Evolutionary conservation across 2,113 vertebrate species (phyloP), one percentile per base, ranked within the genome.

Genomic region (Epinephelus fuscoguttatus): DNA sequence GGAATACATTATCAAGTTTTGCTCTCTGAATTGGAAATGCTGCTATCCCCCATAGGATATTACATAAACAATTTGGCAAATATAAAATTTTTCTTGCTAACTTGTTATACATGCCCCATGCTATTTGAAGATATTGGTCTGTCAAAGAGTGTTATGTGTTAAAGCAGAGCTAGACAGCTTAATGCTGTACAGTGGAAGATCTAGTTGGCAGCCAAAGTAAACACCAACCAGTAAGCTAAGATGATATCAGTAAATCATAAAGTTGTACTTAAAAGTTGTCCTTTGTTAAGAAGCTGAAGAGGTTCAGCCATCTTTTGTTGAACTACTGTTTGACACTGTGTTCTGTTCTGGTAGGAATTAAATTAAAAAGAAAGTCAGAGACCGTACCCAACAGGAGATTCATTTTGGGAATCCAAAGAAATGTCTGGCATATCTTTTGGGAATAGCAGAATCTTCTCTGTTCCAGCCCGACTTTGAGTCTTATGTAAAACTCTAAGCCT

Each of bases 1-100:
- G 47, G 61, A 70, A 75, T 73, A 66, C 64, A 69, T 76, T 72
- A 76, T 63, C n/a, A 50, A 17, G 40, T 52, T 75, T 63, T 62
- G 42, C 40, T 57, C 6, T 70, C 62, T 49, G 52, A 17, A 47
- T 57, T 66, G 53, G 21, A 50, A 76, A 69, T 21, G 42, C 52
- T 52, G 25, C 4, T 49, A 2, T 47, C 21, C n/a, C 62, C 15
- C 21, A 25, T 0, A 42, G 27, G 63, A 50, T 19, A 63, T 80
- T 37, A 33, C 9, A 78, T 63, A 23, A 60, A 59, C 42, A 53
- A 13, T 30, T 45, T 64, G 27, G 13, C 60, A 19, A 50, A 12
- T 40, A 57, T 52, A 2, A 33, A 37, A 42, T 60, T 0, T 30
- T 59, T 21, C n/a, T 9, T 19, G 23, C 56, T 56, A 52, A 33